Base-by-base conservation (phyloP, 2,888 invertebrate genomes). In the Pegoplata infirma region DNA sequence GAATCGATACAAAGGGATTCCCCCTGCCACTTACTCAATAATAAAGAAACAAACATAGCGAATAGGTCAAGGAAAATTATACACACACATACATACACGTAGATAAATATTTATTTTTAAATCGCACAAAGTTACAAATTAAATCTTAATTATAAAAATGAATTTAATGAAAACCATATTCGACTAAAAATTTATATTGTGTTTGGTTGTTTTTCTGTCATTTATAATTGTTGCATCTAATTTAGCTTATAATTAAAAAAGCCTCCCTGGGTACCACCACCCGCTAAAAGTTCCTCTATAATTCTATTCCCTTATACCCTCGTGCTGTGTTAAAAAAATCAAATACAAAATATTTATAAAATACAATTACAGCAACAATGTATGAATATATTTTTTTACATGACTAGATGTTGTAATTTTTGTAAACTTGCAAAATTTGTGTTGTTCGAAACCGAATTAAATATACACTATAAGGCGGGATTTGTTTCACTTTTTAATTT, bases 1-100 rank as follows among this genome's bases (percentile, higher is more conserved):
- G 47, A 72, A 56, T 72, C 55, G 47, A 56, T 56, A 36, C 8
- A 32, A 46, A 25, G 71, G 63, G 71, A 63, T 47, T 63, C 28
- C 63, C 71, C 51, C 10, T n/a, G 36, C n/a, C 47, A 55, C 16
- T 63, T 40, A 23, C 0, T 51, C 1, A 44, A 32, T 19, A 32
- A 55, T 44, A 53, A 21, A 63, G 23, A 53, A 21, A 10, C 2
- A 16, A 21, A 63, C 32, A 51, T 5, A 46, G 12, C 32, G 55
- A 55, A 63, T 63, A 72, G 61, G 61, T 55, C 71, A 72, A 55
- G 63, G 55, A 55, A 28, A 55, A 14, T 40, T 12, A 40, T 1
- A 40, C 25, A 25, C 25, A 25, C 25, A 25, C 25, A 5, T 25
- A 6, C 25, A 25, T 25, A 25, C 25, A 25, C 6, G 3, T 6